Evolutionary conservation across 1,140 invertebrate genomes (phyloP), one percentile per base, ranked within the genome.

Genomic region (Zaprionus ornatus): DNA sequence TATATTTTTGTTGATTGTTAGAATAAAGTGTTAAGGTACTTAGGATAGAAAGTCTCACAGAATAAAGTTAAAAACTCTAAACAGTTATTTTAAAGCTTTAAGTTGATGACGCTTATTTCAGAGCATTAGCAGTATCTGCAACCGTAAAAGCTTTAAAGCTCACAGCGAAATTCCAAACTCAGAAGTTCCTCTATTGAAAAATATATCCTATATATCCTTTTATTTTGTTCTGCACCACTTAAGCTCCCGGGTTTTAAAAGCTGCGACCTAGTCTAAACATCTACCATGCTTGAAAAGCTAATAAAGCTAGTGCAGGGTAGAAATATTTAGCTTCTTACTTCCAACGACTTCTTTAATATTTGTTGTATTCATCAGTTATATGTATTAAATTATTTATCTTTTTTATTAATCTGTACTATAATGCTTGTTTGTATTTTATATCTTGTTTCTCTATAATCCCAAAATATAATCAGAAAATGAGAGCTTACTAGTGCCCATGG

Each of bases 121-220:
- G 0, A 40, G 5, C 5, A n/a, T 15, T 32, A 62, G 60, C 60
- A 10, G 37, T 45, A 27, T 7, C 15, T 54, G 7, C 23, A 63
- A 67, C 60, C 66, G 0, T 1, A 37, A 27, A 32, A 57, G 50
- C 63, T 66, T 63, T 1, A 57, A 40, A 71, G 29, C 59, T 48
- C 3, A 6, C 32, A 23, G 2, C 29, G 29, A 10, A 10, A 32
- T 32, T 32, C 3, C 3, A 32, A 29, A 32, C 2, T 10, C 3
- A 32, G 29, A 32, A 32, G 10, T 0, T 32, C 9, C 29, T 32
- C 3, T 0, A 10, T 10, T 3, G 29, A n/a, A 15, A n/a, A n/a
- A n/a, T n/a, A n/a, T n/a, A n/a, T n/a, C n/a, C n/a, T n/a, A 40
- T n/a, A 40, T n/a, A 40, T n/a, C 37, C 15, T 40, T 6, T n/a